Evolutionary conservation across 2,888 invertebrate genomes (phyloP), one percentile per base, ranked within the genome.

Genomic region (Amblyteles armatorius): DNA sequence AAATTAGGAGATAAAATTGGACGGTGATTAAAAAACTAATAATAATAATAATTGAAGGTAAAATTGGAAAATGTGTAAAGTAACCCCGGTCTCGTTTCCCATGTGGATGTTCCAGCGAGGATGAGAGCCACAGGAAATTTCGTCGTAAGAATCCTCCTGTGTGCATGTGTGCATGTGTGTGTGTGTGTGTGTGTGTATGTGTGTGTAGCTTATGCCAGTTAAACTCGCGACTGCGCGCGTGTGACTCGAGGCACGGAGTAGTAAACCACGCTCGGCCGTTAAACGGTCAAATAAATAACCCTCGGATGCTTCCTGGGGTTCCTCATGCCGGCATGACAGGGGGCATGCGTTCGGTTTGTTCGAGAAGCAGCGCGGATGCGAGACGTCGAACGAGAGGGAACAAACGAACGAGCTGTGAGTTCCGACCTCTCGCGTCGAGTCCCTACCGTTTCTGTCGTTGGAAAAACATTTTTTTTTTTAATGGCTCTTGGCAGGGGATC

Each of bases 241-340:
- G 50, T 71, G 69, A 55, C 65, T 81, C 77, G 57, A 48, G 44
- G 65, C 57, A 72, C 63, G 50, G 67, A 50, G 76, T 77, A 74
- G 79, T 87, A 88, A 87, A 86, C 63, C 84, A 74, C 77, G 84
- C 79, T 67, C 55, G 86, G 81, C 88, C 86, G 88, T 88, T 89
- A 86, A 88, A 88, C 82, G 87, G 86, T 86, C 83, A 87, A 88
- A 90, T 88, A 88, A 89, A 89, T 88, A 89, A 88, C 85, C 87
- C 86, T 82, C 82, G 79, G 82, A 57, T 80, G 80, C 81, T 82
- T 88, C 86, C 83, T 83, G 85, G 86, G 80, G 65, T 83, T 82
- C 65, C 82, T 82, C 82, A 79, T 36, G 52, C 50, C 69, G 48
- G 69, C 82, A 82, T 79, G 85, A 87, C 85, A 80, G 78, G 79